phyloP scores from a whole-genome alignment of 2,113 vertebrate genomes.

The Acanthisitta chloris region DNA sequence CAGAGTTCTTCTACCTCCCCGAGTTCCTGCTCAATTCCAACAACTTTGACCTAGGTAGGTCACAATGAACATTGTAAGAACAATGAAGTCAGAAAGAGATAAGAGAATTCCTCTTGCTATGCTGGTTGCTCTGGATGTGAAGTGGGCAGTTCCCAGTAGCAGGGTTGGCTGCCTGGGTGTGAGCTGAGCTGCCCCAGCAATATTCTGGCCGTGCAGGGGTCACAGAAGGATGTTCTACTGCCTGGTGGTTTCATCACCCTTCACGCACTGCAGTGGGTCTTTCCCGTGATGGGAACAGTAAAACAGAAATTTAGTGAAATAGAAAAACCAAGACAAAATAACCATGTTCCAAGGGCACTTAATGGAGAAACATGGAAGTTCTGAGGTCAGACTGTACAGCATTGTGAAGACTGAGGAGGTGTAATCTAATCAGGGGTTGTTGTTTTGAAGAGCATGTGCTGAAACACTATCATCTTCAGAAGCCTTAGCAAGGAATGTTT shows the following conservation, averaged over 20 bases:
- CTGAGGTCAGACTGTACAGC: not conserved
- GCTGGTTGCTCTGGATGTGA: not conserved
- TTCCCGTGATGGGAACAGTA: not conserved
- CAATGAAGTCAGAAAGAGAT: not conserved
- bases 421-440: not conserved
- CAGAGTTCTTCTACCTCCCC: conserved; percentile 97
- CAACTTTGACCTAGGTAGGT: conserved; percentile 96
- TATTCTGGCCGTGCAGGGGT: not conserved
- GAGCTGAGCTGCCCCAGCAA: not conserved
- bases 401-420: not conserved
- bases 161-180: not conserved
- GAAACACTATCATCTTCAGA: not conserved
- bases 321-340: not conserved
- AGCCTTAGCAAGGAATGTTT: not conserved
- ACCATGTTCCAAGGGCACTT: not conserved
- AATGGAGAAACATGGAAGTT: not conserved
- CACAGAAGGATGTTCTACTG: not conserved
- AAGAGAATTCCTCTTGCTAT: not conserved
- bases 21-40: conserved; percentile 98
- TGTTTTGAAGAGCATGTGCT: not conserved
- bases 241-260: not conserved
- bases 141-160: not conserved
- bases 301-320: not conserved
- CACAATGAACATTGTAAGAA: no score
- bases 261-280: not conserved